Conservation (phyloP, 1,140 invertebrate species). For the Olivierus martensii region DNA sequence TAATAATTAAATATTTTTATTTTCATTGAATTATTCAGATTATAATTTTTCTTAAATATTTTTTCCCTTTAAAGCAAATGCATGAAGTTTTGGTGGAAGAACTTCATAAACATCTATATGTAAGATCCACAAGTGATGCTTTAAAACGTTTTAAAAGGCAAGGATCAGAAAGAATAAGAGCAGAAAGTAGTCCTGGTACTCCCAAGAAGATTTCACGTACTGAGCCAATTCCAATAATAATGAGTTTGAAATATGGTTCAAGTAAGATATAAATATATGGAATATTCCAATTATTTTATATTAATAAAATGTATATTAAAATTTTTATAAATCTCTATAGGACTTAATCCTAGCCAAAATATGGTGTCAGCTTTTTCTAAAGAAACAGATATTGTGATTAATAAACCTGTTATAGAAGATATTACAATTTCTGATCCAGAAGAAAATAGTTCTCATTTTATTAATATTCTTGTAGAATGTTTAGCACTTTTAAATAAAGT, state of each 20-base stretch:
- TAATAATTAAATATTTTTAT: too few relatives aligned
- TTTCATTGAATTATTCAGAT: too few relatives aligned
- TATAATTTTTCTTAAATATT: too few relatives aligned
- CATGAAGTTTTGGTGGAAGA: slow-evolving; percentile 55
- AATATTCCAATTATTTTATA: not conserved
- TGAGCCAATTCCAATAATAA: too few relatives aligned
- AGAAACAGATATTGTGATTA: not conserved
- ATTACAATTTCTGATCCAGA: slow-evolving; percentile 42
- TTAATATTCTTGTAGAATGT: slow-evolving; percentile 71
- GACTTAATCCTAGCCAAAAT: too few relatives aligned
- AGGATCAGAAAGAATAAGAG: slow-evolving; percentile 22
- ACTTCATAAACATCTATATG: slow-evolving; percentile 56
- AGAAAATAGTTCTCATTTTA: slow-evolving; percentile 49
- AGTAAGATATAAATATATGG: not conserved
- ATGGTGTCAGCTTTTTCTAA: too few relatives aligned
- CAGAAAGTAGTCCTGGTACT: not conserved
- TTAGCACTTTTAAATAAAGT: slow-evolving; percentile 68
- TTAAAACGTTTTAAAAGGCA: slow-evolving; percentile 25
- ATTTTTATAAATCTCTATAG: slow-evolving; percentile 2
- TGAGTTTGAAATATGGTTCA: too few relatives aligned
- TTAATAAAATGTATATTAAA: too few relatives aligned
- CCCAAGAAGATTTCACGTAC: not conserved
- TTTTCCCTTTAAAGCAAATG: slow-evolving; percentile 37
- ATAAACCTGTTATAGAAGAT: slow-evolving; percentile 37
- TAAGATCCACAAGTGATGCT: slow-evolving; percentile 24